phyloP scores from a whole-genome alignment of 2,888 invertebrate genomes.

The Macroteleia sp. region DNA sequence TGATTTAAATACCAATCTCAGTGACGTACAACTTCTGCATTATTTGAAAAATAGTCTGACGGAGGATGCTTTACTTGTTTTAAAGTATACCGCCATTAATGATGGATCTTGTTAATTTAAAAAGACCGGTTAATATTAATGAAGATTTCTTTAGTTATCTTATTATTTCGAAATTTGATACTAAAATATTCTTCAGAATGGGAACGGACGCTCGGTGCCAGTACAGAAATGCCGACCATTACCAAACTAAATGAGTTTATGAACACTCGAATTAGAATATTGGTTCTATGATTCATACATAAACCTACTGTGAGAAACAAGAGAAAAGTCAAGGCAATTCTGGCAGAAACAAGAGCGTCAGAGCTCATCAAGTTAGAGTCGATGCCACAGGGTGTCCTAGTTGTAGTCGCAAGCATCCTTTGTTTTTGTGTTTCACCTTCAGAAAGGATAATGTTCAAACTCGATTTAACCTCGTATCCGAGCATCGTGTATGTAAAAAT shows the following conservation, averaged over 20 bases:
- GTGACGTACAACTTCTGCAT: not conserved
- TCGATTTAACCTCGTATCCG: not conserved
- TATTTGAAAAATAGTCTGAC: not conserved
- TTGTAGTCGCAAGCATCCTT: not conserved
- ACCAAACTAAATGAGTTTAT: slow-evolving; percentile 9
- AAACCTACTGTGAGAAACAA: not conserved
- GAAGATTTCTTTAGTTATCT: slow-evolving; percentile 10
- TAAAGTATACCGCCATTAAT: not conserved
- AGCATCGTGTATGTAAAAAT: not conserved
- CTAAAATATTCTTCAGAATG: not conserved
- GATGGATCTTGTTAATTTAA: not conserved
- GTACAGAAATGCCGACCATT: not conserved
- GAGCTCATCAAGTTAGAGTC: not conserved
- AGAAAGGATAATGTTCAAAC: not conserved
- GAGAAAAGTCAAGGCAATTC: too few relatives aligned
- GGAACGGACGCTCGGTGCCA: not conserved
- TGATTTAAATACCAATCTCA: slow-evolving; percentile 1
- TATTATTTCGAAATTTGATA: not conserved
- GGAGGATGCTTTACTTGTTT: not conserved
- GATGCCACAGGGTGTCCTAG: not conserved
- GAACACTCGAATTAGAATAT: not conserved
- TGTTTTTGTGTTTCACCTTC: not conserved
- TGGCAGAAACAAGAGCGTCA: too few relatives aligned
- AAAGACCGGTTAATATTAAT: not conserved
- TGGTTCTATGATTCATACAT: not conserved